phyloP scores from a whole-genome alignment of 2,888 invertebrate species.

The Amphipoea lucens region DNA sequence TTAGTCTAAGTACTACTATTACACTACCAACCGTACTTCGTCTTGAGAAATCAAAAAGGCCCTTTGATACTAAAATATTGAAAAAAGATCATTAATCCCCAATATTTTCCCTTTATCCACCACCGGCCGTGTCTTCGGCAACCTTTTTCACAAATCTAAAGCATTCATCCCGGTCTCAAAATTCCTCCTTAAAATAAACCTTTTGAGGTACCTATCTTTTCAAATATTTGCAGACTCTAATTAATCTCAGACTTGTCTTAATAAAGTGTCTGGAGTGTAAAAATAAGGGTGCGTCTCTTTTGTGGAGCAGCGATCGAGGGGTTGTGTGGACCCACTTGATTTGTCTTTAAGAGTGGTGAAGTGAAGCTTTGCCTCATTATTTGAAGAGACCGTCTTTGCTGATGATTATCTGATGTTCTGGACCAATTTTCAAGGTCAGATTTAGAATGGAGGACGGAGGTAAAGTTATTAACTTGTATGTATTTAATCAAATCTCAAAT shows the following conservation, averaged over 20 bases:
- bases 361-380: constrained; percentile 35
- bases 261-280: constrained; percentile 45
- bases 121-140: constrained; percentile 14
- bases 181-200: constrained; percentile 46
- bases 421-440: constrained; percentile 8
- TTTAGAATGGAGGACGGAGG: neutral
- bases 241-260: constrained; percentile 57
- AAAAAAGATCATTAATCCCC: constrained; percentile 6
- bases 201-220: constrained; percentile 53
- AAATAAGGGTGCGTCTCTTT: constrained; percentile 48
- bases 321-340: constrained; percentile 42
- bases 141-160: constrained; percentile 36
- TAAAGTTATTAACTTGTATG: neutral
- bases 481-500: neutral
- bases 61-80: neutral
- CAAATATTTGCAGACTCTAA: constrained; percentile 58
- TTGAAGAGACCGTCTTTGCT: constrained; percentile 21
- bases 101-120: constrained; percentile 13
- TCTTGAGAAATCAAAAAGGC: neutral
- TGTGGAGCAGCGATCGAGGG: constrained; percentile 24
- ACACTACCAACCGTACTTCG: neutral
- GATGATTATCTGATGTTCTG: constrained; percentile 2
- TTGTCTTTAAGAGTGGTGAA: constrained; percentile 15
- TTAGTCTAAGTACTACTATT: too few relatives aligned
- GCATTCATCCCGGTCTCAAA: constrained; percentile 24